Base-by-base conservation (phyloP, 2,113 vertebrate species). In the Castor canadensis region DNA sequence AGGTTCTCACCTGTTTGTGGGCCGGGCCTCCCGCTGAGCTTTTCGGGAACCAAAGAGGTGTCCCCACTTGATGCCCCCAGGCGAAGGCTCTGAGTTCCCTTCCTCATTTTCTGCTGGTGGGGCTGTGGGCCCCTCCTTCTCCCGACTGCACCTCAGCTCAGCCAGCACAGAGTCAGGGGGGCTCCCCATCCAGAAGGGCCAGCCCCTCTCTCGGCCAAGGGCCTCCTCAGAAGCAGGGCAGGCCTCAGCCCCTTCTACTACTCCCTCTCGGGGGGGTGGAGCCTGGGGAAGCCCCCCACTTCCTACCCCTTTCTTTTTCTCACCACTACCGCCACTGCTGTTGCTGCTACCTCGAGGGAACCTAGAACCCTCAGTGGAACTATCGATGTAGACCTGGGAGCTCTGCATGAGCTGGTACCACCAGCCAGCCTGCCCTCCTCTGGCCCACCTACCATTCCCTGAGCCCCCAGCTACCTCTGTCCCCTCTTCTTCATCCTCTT, bases 341-440 rank as follows among this genome's bases (percentile, higher is more conserved):
- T 9, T 94, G 86, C 60, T 92, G 84, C 99, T 98, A 13, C 97
- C 97, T 93, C 98, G 99, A 24, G 98, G 95, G 30, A 99, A 99
- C 97, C 99, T 99, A 0, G 99, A 98, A 5, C 98, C 98, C 96
- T 99, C 98, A 0, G 98, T 19, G 0, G 99, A 99, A 49, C 98
- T 99, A 75, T 99, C 99, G 0, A 99, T 99, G 97, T 99, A 99
- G 92, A 99, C 99, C 98, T 99, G 99, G 66, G 99, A 99, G 96
- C 99, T 99, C 98, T 99, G 99, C 99, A 99, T 99, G 67, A 99
- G 99, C 98, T 99, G 99, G 98, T 99, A 99, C 99, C 99, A 99
- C 99, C 99, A 99, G 35, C 99, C 99, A 0, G 99, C 98, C 98
- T 99, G 99, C 54, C 97, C 96, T 0, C 98, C 97, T 72, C 22